Evolutionary conservation across 2,113 vertebrate genomes (phyloP).

Genomic region (Perccottus glenii): DNA sequence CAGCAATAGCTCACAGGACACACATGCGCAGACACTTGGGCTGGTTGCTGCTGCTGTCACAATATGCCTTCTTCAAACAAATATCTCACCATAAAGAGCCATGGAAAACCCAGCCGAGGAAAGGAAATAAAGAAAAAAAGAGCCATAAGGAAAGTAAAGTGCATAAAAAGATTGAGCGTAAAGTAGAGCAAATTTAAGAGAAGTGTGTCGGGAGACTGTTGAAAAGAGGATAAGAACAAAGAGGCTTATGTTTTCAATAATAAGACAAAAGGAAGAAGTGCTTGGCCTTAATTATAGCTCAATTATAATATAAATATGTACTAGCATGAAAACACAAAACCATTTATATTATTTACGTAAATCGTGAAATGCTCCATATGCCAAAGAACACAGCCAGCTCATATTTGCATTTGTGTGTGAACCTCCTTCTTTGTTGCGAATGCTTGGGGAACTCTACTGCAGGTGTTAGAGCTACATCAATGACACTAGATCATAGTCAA

Average conservation of each 20-base stretch:
- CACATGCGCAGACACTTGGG: constrained; percentile 42
- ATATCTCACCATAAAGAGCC: constrained; percentile 46
- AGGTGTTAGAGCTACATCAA: constrained; percentile 67
- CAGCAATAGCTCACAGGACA: constrained; percentile 58
- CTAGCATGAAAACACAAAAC: constrained; percentile 9
- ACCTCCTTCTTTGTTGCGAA: constrained; percentile 46
- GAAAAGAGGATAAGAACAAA: constrained; percentile 16
- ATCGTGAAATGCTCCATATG: constrained; percentile 16
- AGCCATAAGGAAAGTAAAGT: constrained; percentile 14
- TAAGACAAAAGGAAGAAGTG: constrained; percentile 25
- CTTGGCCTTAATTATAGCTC: constrained; percentile 21
- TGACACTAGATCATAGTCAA: constrained; percentile 62
- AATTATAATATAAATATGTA: constrained; percentile 9
- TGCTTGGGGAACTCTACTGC: constrained; percentile 55
- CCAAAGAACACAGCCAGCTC: constrained; percentile 17
- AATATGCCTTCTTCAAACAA: constrained; percentile 20
- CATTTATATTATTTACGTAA: constrained; percentile 24
- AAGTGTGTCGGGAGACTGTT: constrained; percentile 14
- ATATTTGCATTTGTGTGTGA: constrained; percentile 36
- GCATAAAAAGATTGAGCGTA: constrained; percentile 27
- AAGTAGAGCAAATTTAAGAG: constrained; percentile 22
- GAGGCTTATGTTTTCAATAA: constrained; percentile 14
- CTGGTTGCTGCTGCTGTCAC: constrained; percentile 55
- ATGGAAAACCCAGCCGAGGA: constrained; percentile 3
- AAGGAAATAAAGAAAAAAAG: constrained; percentile 4